Base-by-base conservation (phyloP, 2,888 invertebrate genomes). In the Dinocampus coccinellae region DNA sequence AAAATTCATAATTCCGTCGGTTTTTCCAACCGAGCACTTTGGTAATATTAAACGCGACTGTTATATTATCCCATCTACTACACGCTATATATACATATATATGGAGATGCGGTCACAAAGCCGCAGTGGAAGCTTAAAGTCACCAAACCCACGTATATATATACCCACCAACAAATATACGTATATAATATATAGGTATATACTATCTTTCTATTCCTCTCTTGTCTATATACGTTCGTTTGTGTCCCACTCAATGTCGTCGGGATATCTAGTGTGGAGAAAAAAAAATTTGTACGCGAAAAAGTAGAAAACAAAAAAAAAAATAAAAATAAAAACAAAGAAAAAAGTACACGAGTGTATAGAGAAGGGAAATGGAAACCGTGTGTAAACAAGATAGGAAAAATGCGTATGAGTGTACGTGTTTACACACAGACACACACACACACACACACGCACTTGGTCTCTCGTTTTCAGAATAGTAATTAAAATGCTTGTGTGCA, bases 11-110 rank as follows among this genome's bases (percentile, higher is more conserved):
- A 85, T 83, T 84, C 81, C 81, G 82, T 79, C 80, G 80, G 79
- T 82, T 84, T 84, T 82, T 80, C 79, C 52, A 52, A 65, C 79
- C 75, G 78, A 85, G 85, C 83, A 84, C 84, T 85, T 85, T 84
- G 81, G 82, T 79, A 82, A 85, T 85, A 85, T 85, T 85, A 85
- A 85, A 84, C 81, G 80, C 80, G 78, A 80, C 78, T 78, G 75
- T 72, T 78, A 22, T 53, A 62, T 55, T 36, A 62, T 33, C 69
- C 67, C 58, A 42, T 62, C 47, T 69, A 29, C 68, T 34, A 26
- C 33, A 7, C 7, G n/a, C 7, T 16, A 6, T 20, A 47, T 16
- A 47, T 47, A 47, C 3, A 39, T 33, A 58, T 36, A 63, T 22
- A 42, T 20, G 52, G 29, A 63, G 68, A 61, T 68, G 69, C 65